phyloP scores from a whole-genome alignment of 2,797 vertebrate genomes.

The Cheirogaleus major region DNA sequence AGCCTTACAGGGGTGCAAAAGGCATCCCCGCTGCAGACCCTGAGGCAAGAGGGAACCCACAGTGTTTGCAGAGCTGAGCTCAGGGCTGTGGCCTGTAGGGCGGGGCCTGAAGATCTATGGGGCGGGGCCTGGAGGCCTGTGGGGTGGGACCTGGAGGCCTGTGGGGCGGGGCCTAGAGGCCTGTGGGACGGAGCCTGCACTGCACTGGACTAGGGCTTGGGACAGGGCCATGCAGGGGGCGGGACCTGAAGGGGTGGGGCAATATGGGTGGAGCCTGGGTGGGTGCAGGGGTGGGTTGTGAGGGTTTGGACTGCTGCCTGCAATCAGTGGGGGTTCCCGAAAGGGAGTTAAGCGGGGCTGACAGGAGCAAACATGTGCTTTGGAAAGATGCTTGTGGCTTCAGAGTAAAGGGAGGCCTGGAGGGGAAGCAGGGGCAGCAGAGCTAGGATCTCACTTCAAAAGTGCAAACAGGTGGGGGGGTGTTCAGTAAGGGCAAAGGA shows the following conservation, averaged over 20 bases:
- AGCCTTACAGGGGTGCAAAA: background rate
- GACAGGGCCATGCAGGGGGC: background rate
- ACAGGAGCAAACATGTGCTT: fast-evolving
- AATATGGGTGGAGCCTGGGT: background rate
- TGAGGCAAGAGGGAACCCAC: fast-evolving
- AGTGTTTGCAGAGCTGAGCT: background rate
- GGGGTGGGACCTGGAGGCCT: background rate
- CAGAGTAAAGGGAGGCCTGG: too few relatives aligned
- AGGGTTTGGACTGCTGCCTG: fast-evolving
- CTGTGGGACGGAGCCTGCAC: too few relatives aligned
- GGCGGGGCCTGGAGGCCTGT: too few relatives aligned
- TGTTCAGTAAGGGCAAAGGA: background rate
- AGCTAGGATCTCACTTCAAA: background rate
- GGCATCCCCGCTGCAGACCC: too few relatives aligned
- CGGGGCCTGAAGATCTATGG: background rate
- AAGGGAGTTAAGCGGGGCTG: background rate
- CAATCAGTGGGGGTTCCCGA: background rate
- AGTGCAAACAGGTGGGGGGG: fast-evolving
- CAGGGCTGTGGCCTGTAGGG: too few relatives aligned
- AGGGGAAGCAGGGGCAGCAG: too few relatives aligned
- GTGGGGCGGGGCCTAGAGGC: too few relatives aligned
- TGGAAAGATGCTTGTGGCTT: background rate
- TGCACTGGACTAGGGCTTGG: too few relatives aligned
- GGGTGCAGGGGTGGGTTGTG: background rate
- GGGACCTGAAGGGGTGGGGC: background rate